Base-by-base conservation (phyloP, 2,113 vertebrate species). In the Oreochromis spilurus region DNA sequence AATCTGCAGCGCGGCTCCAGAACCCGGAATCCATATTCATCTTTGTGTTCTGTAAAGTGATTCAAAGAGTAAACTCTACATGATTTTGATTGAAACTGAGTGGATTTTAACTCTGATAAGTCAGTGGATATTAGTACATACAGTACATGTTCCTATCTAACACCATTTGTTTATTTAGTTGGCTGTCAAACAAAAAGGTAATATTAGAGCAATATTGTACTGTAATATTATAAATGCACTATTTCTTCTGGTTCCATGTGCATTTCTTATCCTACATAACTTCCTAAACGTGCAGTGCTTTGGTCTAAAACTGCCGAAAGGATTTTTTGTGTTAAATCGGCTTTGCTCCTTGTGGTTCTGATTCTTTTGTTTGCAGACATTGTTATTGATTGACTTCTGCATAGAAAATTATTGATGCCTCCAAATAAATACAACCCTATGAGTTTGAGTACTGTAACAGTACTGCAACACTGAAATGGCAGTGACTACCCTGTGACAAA, bases 21-120 rank as follows among this genome's bases (percentile, higher is more conserved):
- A 45, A 45, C 0, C n/a, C 8, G 0, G 13, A 48, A 29, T 72
- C 9, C 9, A 17, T 24, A 48, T 17, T 26, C 40, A 72, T 6
- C 67, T 48, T 26, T 48, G 14, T 48, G 38, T 26, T 72, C 40
- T 45, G 38, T 26, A 45, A 72, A 17, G 21, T 17, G 67, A 72
- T 26, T 45, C 9, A 75, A 75, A 48, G 9, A 17, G 40, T 26
- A 29, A 75, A 48, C 1, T 0, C 67, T 7, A 17, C 24, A 75
- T 11, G 9, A 72, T 45, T 45, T 16, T 45, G 21, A 45, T 3
- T 72, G 65, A 72, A 40, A 0, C 6, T 14, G 36, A 43, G n/a
- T 43, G 3, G 7, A 24, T 70, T 40, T 70, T 70, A 1, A 43
- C 36, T 40, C 36, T 43, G 11, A 43, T 10, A 43, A 72, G 3